Base-by-base conservation (phyloP, 2,797 vertebrate species). In the Cheirogaleus major region DNA sequence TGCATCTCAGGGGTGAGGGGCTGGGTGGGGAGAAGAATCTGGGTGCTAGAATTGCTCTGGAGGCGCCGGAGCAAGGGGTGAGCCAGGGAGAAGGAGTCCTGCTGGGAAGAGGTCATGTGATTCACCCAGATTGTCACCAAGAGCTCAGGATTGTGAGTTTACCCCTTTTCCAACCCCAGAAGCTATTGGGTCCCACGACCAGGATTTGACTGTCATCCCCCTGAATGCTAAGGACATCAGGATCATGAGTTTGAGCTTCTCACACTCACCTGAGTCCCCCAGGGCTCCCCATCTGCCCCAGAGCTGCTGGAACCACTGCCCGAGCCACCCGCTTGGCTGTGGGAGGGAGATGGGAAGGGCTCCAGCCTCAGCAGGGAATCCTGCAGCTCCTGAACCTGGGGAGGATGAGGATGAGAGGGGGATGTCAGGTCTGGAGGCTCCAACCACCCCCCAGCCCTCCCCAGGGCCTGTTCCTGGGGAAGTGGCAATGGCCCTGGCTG, bases 301-400 rank as follows among this genome's bases (percentile, higher is more conserved):
- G 99, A 98, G 75, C 98, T 98, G 57, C 97, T 38, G 4, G 98
- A 95, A 27, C 98, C 96, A 11, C 97, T 88, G 78, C 94, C 95
- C 4, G 50, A 8, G 52, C 52, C 55, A 0, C 41, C 41, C 0
- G 0, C 41, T 5, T 45, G 91, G 87, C 80, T 20, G 70, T 76
- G 97, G n/a, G 98, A 94, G 1, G 98, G 98, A 20, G 69, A 98
- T 91, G 25, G 67, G 61, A 92, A 98, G 96, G 75, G 95, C 97
- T 95, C 95, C 72, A 96, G 97, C 72, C 38, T 98, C 96, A 97
- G 97, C 98, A 99, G 98, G 80, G 96, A 97, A 15, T 98, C 98
- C 79, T 99, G 99, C 30, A 99, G 98, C 75, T 99, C 98, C 80
- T 63, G 92, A 50, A 99, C 96, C 99, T 99, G 97, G 32, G 1